Conservation (phyloP, 1,140 invertebrate species). For the Phenacoccus solenopsis region DNA sequence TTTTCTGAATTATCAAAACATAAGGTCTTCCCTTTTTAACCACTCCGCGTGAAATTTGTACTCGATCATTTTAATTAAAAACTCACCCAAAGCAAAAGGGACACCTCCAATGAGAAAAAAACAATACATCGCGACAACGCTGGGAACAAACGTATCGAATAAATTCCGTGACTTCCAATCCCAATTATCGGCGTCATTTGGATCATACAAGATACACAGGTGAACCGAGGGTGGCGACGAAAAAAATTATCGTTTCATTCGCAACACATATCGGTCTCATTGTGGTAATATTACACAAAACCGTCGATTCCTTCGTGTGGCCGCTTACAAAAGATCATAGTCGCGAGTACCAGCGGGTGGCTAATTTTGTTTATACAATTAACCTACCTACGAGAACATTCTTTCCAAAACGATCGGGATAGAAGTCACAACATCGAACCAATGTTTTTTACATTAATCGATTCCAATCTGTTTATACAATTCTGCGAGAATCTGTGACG, state of each 20-base stretch:
- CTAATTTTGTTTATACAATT: background rate
- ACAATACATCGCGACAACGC: too few relatives aligned
- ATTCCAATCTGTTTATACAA: background rate
- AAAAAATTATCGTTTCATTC: background rate
- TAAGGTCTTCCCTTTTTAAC: too few relatives aligned
- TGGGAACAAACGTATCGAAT: too few relatives aligned
- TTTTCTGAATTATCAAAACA: too few relatives aligned
- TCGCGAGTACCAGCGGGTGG: background rate
- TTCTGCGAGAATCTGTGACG: background rate
- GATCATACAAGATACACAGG: too few relatives aligned
- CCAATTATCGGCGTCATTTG: too few relatives aligned
- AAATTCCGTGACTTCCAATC: too few relatives aligned
- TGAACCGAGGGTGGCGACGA: background rate
- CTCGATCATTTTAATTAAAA: too few relatives aligned
- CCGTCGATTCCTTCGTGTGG: background rate
- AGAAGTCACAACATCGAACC: background rate
- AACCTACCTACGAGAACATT: background rate
- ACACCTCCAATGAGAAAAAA: too few relatives aligned
- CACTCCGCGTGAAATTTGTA: too few relatives aligned
- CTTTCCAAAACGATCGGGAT: background rate
- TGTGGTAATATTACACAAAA: conserved; percentile 1
- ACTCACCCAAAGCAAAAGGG: too few relatives aligned
- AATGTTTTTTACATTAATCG: background rate
- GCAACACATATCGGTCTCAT: background rate
- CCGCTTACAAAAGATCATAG: background rate